Conservation (phyloP, 2,888 invertebrate genomes). For the Conus canariensis region DNA sequence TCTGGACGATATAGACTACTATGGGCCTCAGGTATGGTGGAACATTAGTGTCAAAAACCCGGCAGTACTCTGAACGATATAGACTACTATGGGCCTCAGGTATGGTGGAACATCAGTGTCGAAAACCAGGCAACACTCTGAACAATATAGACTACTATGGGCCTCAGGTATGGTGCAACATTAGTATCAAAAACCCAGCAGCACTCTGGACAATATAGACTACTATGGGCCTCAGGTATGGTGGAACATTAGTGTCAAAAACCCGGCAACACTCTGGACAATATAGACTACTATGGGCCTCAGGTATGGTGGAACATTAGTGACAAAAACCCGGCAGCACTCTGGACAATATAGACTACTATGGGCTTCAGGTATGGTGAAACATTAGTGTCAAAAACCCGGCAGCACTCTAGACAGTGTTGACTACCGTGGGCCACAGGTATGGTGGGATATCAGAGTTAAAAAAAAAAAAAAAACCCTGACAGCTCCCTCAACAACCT, state of each 20-base stretch:
- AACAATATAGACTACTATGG: conserved; percentile 82
- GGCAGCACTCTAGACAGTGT: conserved; percentile 84
- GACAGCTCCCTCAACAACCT: conserved; percentile 84
- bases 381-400: conserved; percentile 81
- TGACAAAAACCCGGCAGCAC: conserved; percentile 83
- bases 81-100: conserved; percentile 85
- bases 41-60: conserved; percentile 81
- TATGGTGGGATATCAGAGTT: conserved; percentile 58
- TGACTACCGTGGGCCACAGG: conserved; percentile 85
- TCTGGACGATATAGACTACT: conserved; percentile 87
- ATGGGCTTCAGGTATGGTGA: conserved; percentile 81
- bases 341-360: conserved; percentile 87
- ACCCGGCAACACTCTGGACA: conserved; percentile 83
- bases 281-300: conserved; percentile 88
- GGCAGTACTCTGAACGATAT: conserved; percentile 84
- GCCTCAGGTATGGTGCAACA: conserved; percentile 77
- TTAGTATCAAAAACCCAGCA: conserved; percentile 57
- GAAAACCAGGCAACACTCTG: conserved; percentile 83
- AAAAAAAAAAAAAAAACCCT: conserved; percentile 83
- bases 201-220: too few species aligned
- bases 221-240: too few species aligned
- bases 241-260: conserved; percentile 76
- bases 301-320: too few species aligned
- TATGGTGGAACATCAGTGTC: conserved; percentile 57
- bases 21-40: conserved; percentile 81